These are phyloP conservation scores for Fringilla coelebs DNA, from an alignment of 2,797 vertebrate genomes.

Conservation along the genomic window DNA sequence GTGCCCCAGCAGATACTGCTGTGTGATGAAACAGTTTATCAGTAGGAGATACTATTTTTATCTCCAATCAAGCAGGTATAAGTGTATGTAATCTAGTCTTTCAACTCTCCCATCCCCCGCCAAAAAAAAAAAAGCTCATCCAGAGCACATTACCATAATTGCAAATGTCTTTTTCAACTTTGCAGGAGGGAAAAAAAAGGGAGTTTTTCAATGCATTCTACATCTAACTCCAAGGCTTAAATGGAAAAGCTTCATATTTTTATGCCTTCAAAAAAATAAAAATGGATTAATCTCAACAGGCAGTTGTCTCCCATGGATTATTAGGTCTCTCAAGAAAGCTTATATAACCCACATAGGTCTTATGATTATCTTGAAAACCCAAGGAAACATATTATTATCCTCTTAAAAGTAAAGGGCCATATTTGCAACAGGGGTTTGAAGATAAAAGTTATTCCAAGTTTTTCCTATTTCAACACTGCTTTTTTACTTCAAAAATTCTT, in stretches of 20 bases:
- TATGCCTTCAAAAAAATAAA: background rate
- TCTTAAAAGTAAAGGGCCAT: constrained; percentile 22
- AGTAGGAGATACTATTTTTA: constrained; percentile 50
- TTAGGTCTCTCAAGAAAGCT: constrained; percentile 46
- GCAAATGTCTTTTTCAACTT: background rate
- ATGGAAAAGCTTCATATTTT: constrained; percentile 9
- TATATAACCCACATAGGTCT: constrained; percentile 18
- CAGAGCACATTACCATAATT: constrained; percentile 44
- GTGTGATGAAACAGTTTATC: constrained; percentile 32
- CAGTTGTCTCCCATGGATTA: constrained; percentile 48
- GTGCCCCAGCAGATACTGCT: background rate
- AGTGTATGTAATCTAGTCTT: constrained; percentile 18
- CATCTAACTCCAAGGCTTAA: background rate
- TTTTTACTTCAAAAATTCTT: background rate
- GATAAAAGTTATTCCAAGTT: background rate
- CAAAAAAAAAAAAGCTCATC: background rate
- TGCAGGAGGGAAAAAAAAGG: background rate
- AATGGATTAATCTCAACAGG: constrained; percentile 39
- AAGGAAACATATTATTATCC: constrained; percentile 26
- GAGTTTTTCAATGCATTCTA: background rate
- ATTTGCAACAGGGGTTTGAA: constrained; percentile 9
- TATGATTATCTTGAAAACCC: constrained; percentile 33
- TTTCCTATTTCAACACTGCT: background rate
- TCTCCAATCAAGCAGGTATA: constrained; percentile 53
- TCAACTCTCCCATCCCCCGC: background rate